These are phyloP conservation scores for Pemphredon lugubris DNA, from an alignment of 2,888 invertebrate species.

Conservation along the genomic window DNA sequence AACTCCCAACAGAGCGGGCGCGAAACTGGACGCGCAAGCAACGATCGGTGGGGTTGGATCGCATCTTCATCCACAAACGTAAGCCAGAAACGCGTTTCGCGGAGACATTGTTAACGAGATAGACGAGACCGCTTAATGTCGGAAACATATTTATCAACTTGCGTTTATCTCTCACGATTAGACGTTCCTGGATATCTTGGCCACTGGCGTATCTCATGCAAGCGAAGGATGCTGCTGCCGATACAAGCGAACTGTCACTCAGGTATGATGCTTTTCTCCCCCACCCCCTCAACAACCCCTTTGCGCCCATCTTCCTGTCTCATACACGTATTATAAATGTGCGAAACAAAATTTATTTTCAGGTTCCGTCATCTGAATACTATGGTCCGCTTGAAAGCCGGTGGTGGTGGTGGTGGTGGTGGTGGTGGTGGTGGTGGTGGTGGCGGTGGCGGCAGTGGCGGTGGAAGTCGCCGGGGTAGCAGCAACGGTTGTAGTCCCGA, in stretches of 20 bases:
- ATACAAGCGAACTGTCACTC: conserved; percentile 88
- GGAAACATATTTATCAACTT: not conserved
- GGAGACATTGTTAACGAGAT: too few species aligned
- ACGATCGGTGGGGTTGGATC: conserved; percentile 75
- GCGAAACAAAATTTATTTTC: conserved; percentile 17
- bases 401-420: conserved; percentile 81
- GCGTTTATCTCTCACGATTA: conserved; percentile 80
- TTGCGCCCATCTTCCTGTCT: too few species aligned
- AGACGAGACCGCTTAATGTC: too few species aligned
- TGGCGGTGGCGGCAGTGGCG: too few species aligned
- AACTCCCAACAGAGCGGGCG: conserved; percentile 77
- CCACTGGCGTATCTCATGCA: conserved; percentile 94
- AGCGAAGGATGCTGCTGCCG: conserved; percentile 86
- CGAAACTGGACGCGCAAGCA: conserved; percentile 75
- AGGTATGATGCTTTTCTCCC: conserved; percentile 83
- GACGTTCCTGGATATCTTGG: conserved; percentile 96
- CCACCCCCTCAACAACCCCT: not conserved
- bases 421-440: conserved; percentile 85
- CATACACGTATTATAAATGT: too few species aligned
- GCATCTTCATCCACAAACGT: conserved; percentile 72
- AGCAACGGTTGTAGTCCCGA: conserved; percentile 86
- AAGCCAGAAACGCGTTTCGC: too few species aligned
- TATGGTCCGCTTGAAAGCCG: conserved; percentile 89
- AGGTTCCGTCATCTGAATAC: conserved; percentile 94
- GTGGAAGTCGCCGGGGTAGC: conserved; percentile 83